phyloP scores from a whole-genome alignment of 2,797 vertebrate species.

The Alouatta caraya region DNA sequence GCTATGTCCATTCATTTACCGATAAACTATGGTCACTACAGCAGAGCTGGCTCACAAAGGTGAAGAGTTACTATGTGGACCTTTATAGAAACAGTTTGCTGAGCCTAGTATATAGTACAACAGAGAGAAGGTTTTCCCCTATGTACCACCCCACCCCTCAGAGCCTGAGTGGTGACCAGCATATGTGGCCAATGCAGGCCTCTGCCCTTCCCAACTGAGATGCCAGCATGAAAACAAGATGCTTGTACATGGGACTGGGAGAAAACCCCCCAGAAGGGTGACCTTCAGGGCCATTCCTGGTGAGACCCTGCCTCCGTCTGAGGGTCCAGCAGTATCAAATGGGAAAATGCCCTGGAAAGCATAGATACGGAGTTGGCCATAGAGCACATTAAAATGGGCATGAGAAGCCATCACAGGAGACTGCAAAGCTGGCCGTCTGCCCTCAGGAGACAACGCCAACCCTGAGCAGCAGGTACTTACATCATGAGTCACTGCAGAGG shows the following conservation, averaged over 20 bases:
- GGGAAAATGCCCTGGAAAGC: neutral
- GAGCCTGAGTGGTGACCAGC: neutral
- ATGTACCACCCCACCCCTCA: accelerated
- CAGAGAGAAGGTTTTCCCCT: neutral
- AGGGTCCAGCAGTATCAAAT: neutral
- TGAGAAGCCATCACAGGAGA: neutral
- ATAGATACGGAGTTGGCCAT: accelerated
- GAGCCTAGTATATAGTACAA: accelerated
- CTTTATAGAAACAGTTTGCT: neutral
- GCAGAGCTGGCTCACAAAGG: neutral
- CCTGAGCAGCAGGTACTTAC: constrained; percentile 38
- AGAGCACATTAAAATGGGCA: neutral
- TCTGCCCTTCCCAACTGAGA: neutral
- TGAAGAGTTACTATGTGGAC: neutral
- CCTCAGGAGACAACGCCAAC: neutral
- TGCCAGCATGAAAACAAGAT: neutral
- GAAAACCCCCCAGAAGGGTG: neutral
- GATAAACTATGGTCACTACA: neutral
- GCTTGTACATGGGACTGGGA: too few species aligned
- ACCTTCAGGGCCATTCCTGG: neutral
- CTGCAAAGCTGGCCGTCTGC: neutral
- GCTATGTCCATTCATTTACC: neutral
- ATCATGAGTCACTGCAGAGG: constrained; percentile 4
- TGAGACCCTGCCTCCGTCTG: neutral
- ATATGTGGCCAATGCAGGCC: accelerated